Base-by-base conservation (phyloP, 1,140 invertebrate species). In the Maconellicoccus hirsutus region DNA sequence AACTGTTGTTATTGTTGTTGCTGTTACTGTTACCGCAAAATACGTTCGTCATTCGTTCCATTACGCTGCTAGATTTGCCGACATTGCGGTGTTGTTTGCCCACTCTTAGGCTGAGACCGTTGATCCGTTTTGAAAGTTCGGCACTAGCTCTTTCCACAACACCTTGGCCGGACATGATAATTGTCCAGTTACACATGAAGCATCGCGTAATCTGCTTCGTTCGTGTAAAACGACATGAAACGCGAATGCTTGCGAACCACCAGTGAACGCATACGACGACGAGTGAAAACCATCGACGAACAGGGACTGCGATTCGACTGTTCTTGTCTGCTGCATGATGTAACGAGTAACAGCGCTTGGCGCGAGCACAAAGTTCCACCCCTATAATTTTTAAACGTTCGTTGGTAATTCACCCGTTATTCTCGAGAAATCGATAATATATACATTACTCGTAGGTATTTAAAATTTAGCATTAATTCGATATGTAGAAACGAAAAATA, bases 61-160 rank as follows among this genome's bases (percentile, higher is more conserved):
- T 91, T 71, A 92, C 90, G 75, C 86, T 87, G 16, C 85, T 83
- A 19, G 38, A 38, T 59, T 70, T 61, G 1, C 69, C 42, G 21
- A 19, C 69, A 39, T 63, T 25, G 29, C 70, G 75, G 77, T 88
- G 86, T 76, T 89, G 88, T 22, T 76, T 76, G 72, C 81, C 82
- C 21, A 87, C 84, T 73, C 89, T 84, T 74, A 92, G 81, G 25
- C 88, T 88, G 76, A 92, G 82, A 33, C 90, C 91, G 77, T 91
- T 93, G 81, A 93, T 93, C 74, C 91, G 86, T 76, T 92, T 91
- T 70, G 89, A 89, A 71, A 93, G 80, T 80, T 93, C 91, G 70
- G 90, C 90, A 74, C 90, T 92, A 75, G 91, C 91, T 75, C 91
- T 85, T 82, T 94, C 91, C 78, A 92, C 90, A 76, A 92, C 90